Percentiles rank a stretch among this genome's conserved stretches.
Evolutionary conservation across 2,888 invertebrate genomes (phyloP).

Genomic region (Acanthosoma haemorrhoidale): DNA sequence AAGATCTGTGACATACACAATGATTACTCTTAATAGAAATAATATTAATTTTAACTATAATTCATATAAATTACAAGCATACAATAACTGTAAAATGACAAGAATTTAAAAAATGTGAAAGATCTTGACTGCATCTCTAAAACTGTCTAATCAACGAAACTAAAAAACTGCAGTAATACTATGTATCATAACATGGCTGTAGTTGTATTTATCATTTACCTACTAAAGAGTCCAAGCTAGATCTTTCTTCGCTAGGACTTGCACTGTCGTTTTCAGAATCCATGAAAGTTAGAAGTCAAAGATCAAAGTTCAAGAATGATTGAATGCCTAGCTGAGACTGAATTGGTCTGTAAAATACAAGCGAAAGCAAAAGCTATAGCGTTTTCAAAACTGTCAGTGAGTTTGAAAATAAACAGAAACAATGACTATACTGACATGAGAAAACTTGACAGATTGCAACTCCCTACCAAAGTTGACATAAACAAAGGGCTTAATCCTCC

Average conservation of each 20-base stretch:
- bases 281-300: not conserved
- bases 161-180: not conserved
- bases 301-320: not conserved
- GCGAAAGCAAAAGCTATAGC: not conserved
- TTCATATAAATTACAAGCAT: too few species aligned
- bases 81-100: too few species aligned
- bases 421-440: too few species aligned
- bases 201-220: not conserved
- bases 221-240: not conserved
- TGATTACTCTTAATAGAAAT: too few species aligned
- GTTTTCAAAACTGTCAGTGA: not conserved
- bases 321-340: not conserved
- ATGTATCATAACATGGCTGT: not conserved
- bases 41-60: too few species aligned
- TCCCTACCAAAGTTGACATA: not conserved
- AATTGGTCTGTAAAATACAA: not conserved
- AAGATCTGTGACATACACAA: too few species aligned
- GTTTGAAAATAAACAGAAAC: not conserved
- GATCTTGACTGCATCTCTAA: too few species aligned
- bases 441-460: too few species aligned
- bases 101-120: too few species aligned
- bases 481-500: not conserved
- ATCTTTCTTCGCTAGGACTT: constrained; percentile 7
- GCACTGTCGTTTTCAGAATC: not conserved
- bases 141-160: too few species aligned